Conservation (phyloP, 2,797 vertebrate species). For the Cichlasoma orientale region DNA sequence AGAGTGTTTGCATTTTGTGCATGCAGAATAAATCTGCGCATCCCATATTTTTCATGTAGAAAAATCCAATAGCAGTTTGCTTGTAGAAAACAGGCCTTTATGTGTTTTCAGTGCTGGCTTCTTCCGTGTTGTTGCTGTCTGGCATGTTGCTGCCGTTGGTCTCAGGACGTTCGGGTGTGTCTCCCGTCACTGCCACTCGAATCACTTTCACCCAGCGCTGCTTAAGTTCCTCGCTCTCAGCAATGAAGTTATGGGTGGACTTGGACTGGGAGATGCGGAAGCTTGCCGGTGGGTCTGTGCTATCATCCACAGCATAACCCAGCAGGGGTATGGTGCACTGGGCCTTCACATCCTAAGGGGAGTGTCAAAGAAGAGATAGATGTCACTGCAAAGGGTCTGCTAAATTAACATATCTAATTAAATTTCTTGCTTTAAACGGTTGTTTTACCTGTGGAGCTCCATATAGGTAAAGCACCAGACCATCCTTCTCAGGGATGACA, state of each 20-base stretch:
- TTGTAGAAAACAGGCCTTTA: constrained; percentile 38
- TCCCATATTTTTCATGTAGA: neutral
- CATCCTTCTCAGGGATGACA: constrained; percentile 95
- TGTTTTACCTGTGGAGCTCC: constrained; percentile 91
- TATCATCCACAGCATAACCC: constrained; percentile 91
- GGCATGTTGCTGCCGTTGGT: constrained; percentile 43
- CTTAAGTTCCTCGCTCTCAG: constrained; percentile 92
- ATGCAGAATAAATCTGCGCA: constrained; percentile 8
- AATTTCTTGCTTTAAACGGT: neutral
- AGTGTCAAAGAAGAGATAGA: neutral
- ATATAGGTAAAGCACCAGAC: constrained; percentile 94
- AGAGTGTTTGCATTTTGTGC: constrained; percentile 7
- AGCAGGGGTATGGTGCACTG: constrained; percentile 94
- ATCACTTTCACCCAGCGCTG: constrained; percentile 95
- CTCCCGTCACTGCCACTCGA: constrained; percentile 89
- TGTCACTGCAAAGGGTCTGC: rapidly evolving
- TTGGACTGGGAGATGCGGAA: constrained; percentile 96
- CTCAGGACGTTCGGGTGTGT: constrained; percentile 74
- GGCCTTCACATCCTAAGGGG: constrained; percentile 92
- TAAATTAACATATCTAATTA: rapidly evolving
- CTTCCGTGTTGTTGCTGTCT: constrained; percentile 64
- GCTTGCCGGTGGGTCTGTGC: constrained; percentile 85
- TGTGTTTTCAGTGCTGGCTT: constrained; percentile 67
- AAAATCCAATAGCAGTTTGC: neutral
- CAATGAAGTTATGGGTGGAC: constrained; percentile 91